Evolutionary conservation across 2,888 invertebrate species (phyloP).

Genomic region (Callimorpha dominula): DNA sequence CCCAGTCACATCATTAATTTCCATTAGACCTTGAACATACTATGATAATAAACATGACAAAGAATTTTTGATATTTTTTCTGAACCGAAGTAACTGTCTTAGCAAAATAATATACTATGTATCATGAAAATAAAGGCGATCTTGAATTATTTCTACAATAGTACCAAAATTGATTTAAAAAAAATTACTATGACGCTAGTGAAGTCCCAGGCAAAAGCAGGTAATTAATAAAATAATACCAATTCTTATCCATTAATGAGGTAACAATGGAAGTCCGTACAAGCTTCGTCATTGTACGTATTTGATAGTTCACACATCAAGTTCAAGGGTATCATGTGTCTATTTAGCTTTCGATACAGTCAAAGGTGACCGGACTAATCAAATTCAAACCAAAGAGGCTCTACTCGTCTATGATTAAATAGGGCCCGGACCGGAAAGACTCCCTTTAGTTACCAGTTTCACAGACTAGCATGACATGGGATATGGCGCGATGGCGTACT

Average conservation of each 20-base stretch:
- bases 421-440: background rate
- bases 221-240: too few species aligned
- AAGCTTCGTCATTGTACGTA: too few species aligned
- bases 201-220: too few species aligned
- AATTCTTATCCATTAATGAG: too few species aligned
- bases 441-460: background rate
- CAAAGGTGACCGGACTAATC: background rate
- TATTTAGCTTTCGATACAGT: too few species aligned
- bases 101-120: background rate
- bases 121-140: background rate
- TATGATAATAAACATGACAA: background rate
- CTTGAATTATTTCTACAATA: background rate
- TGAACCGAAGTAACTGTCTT: background rate
- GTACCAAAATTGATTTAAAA: background rate
- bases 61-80: background rate
- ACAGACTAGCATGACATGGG: background rate
- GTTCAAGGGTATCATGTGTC: too few species aligned
- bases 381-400: background rate
- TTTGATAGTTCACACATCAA: too few species aligned
- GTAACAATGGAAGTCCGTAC: too few species aligned
- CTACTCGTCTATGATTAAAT: background rate
- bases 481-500: too few species aligned
- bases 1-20: slow-evolving; percentile 57
- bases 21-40: slow-evolving; percentile 42
- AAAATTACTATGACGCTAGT: too few species aligned